Evolutionary conservation across 2,113 vertebrate genomes (phyloP).

Genomic region (Cyrtonyx montezumae): DNA sequence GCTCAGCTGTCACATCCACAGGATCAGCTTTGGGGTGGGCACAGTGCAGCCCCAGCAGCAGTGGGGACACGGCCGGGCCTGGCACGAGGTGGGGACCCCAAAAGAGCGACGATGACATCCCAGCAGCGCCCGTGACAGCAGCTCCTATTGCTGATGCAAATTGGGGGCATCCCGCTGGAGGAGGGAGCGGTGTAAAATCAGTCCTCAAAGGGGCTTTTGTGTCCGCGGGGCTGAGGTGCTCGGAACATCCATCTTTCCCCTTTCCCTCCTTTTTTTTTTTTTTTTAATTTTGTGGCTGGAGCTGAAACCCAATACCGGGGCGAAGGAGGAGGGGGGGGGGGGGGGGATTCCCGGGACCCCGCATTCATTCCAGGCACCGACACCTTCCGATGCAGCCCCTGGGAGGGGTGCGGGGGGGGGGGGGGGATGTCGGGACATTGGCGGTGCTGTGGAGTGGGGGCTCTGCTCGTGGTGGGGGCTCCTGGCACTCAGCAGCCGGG

Average conservation of each 20-base stretch:
- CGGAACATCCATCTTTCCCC: slow-evolving; percentile 26
- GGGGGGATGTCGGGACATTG: rapidly evolving
- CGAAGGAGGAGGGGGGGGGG: background rate
- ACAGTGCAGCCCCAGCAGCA: rapidly evolving
- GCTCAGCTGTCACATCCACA: rapidly evolving
- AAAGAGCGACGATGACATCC: background rate
- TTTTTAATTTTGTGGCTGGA: background rate
- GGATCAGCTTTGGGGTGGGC: background rate
- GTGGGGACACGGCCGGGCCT: rapidly evolving
- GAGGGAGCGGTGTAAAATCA: background rate
- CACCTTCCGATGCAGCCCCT: background rate
- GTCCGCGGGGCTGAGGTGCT: background rate
- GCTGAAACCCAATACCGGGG: background rate
- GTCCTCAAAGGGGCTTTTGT: slow-evolving; percentile 44
- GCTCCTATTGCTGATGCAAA: slow-evolving; percentile 29
- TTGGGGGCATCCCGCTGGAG: background rate
- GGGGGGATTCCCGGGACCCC: background rate
- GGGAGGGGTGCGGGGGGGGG: background rate
- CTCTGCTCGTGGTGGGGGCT: rapidly evolving
- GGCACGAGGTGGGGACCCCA: rapidly evolving
- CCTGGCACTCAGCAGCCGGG: background rate
- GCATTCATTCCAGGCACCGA: background rate
- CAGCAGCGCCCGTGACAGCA: background rate
- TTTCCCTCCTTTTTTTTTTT: background rate
- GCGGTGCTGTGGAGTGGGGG: background rate